A percentile compares a stretch with the other conserved stretches of the same genome.
These are phyloP conservation scores for Peromyscus aztecus DNA, from an alignment of 2,797 vertebrate species.

Conservation along the genomic window DNA sequence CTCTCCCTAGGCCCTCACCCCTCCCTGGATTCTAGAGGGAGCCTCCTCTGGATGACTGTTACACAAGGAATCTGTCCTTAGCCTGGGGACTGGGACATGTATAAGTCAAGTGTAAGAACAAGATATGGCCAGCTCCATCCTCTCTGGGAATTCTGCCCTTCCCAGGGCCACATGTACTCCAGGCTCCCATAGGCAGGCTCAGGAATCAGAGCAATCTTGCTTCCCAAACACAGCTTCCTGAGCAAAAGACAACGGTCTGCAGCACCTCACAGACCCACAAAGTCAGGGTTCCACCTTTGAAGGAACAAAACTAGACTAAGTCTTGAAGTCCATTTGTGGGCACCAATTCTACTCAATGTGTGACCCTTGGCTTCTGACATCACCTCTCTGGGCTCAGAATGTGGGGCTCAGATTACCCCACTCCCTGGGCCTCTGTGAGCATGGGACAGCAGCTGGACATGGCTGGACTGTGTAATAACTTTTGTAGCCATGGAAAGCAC, in stretches of 20 bases:
- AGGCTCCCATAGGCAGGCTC: no score
- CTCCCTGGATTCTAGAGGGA: background rate
- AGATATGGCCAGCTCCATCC: background rate
- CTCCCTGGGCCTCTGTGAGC: background rate
- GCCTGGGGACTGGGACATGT: background rate
- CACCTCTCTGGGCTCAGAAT: background rate
- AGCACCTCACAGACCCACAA: background rate
- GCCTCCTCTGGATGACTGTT: background rate
- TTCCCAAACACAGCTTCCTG: background rate
- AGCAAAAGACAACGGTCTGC: background rate
- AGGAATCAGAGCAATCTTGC: background rate
- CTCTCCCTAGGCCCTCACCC: background rate
- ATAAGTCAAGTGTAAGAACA: background rate
- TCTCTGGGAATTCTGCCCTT: background rate
- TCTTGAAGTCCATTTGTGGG: background rate
- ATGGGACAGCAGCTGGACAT: background rate
- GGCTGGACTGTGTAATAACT: background rate
- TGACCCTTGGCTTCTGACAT: background rate
- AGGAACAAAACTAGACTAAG: no score
- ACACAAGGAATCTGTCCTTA: background rate
- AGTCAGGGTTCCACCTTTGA: no score
- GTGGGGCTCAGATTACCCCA: background rate
- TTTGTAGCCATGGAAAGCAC: no score
- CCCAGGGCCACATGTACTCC: background rate
- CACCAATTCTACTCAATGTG: background rate